phyloP scores from a whole-genome alignment of 2,888 invertebrate species.

The Clivina fossor region DNA sequence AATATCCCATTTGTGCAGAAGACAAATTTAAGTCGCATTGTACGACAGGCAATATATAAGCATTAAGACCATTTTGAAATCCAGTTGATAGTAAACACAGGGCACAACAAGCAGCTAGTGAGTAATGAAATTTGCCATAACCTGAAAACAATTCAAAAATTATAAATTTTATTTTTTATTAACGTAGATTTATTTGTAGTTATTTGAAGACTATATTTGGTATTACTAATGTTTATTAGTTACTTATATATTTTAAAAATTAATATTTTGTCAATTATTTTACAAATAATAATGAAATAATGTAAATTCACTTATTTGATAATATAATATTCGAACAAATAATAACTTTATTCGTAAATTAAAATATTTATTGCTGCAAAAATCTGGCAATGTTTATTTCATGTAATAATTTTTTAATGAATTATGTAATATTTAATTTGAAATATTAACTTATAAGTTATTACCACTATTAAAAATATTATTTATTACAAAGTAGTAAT shows the following conservation, averaged over 20 bases:
- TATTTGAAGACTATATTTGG: too few relatives aligned
- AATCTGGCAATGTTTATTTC: not conserved
- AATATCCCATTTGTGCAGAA: slow-evolving; percentile 67
- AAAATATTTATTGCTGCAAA: not conserved
- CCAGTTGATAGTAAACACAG: slow-evolving; percentile 64
- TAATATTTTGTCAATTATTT: too few relatives aligned
- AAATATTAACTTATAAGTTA: not conserved
- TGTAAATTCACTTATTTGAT: too few relatives aligned
- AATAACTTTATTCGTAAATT: not conserved
- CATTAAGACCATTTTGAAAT: slow-evolving; percentile 67
- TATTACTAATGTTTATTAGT: too few relatives aligned
- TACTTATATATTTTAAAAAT: too few relatives aligned
- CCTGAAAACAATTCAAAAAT: slow-evolving; percentile 53
- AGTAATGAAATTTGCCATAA: slow-evolving; percentile 69
- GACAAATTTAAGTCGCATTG: slow-evolving; percentile 68
- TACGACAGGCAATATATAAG: slow-evolving; percentile 73
- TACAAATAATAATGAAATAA: too few relatives aligned
- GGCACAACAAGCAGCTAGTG: slow-evolving; percentile 65
- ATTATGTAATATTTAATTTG: not conserved
- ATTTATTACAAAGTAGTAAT: too few relatives aligned
- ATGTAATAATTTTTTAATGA: not conserved
- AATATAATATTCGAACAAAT: not conserved
- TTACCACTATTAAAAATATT: too few relatives aligned
- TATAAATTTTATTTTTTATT: too few relatives aligned
- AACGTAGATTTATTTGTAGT: too few relatives aligned